phyloP scores from a whole-genome alignment of 1,140 invertebrate genomes.

The Eupeodes corollae region DNA sequence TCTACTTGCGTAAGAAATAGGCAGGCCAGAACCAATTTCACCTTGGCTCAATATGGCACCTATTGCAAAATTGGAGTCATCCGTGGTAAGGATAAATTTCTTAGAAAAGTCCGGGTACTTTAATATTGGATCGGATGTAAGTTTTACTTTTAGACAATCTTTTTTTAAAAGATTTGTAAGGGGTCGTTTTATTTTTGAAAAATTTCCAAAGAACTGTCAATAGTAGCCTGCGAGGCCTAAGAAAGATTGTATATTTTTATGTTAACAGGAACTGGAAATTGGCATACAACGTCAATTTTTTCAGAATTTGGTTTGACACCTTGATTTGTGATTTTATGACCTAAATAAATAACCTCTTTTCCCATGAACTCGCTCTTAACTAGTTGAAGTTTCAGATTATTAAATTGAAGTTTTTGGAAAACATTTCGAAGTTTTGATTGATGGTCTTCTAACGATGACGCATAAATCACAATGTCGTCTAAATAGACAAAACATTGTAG shows the following conservation, averaged over 20 bases:
- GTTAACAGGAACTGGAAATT: slow-evolving; percentile 11
- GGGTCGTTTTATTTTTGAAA: slow-evolving; percentile 12
- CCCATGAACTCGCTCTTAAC: slow-evolving; percentile 23
- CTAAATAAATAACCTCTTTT: slow-evolving; percentile 23
- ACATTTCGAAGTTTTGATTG: slow-evolving; percentile 20
- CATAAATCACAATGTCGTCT: slow-evolving; percentile 26
- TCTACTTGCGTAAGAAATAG: slow-evolving; percentile 36
- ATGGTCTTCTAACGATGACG: slow-evolving; percentile 21
- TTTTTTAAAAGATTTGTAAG: slow-evolving; percentile 10
- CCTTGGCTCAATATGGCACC: slow-evolving; percentile 9
- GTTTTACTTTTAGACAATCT: slow-evolving; percentile 12
- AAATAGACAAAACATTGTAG: slow-evolving; percentile 25
- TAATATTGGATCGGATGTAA: slow-evolving; percentile 16
- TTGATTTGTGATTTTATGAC: slow-evolving; percentile 19
- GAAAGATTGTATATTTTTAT: slow-evolving; percentile 14
- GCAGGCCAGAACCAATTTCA: no score
- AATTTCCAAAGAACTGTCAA: slow-evolving; percentile 14
- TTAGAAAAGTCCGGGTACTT: slow-evolving; percentile 23
- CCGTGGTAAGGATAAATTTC: slow-evolving; percentile 8
- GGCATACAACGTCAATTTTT: slow-evolving; percentile 13
- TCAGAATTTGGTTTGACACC: slow-evolving; percentile 13
- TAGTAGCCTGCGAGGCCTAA: slow-evolving; percentile 21
- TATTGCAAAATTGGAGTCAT: slow-evolving; percentile 7
- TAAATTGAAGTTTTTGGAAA: slow-evolving; percentile 25
- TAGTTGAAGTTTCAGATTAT: slow-evolving; percentile 15